Percentiles rank a stretch among this genome's conserved stretches.
Conservation (phyloP, 2,888 invertebrate genomes). For the Nomada lathburiana region DNA sequence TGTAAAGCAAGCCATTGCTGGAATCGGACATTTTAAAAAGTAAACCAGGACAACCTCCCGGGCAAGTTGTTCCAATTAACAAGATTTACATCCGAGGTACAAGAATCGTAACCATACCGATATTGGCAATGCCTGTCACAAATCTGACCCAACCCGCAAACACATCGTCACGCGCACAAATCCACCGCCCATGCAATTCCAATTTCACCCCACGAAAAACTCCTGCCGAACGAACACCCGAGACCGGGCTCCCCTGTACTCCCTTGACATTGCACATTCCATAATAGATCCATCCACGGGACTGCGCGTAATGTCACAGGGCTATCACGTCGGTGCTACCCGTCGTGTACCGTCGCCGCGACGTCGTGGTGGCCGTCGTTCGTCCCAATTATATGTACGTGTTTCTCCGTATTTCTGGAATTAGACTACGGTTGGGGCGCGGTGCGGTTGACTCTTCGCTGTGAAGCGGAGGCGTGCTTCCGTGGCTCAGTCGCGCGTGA, state of each 20-base stretch:
- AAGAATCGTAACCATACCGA: too few species aligned
- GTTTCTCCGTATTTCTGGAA: constrained; percentile 84
- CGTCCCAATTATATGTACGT: constrained; percentile 81
- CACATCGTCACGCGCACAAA: too few species aligned
- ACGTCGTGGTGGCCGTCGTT: constrained; percentile 68
- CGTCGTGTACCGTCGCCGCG: constrained; percentile 43
- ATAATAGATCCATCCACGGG: constrained; percentile 20
- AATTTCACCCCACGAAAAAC: too few species aligned
- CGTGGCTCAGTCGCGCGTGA: constrained; percentile 80
- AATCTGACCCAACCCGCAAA: too few species aligned
- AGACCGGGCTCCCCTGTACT: not conserved
- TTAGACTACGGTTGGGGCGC: constrained; percentile 78
- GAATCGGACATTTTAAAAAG: too few species aligned
- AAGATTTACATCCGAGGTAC: too few species aligned
- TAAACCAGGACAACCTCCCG: too few species aligned
- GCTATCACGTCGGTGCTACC: not conserved
- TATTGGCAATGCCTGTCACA: too few species aligned
- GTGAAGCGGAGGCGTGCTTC: constrained; percentile 70
- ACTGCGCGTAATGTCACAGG: not conserved
- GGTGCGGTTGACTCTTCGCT: constrained; percentile 67
- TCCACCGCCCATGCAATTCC: too few species aligned
- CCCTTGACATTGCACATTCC: constrained; percentile 48
- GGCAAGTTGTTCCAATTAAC: too few species aligned
- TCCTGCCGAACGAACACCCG: too few species aligned
- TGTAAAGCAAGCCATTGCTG: too few species aligned